phyloP scores from a whole-genome alignment of 1,140 invertebrate genomes.

The Drosophila orosa region DNA sequence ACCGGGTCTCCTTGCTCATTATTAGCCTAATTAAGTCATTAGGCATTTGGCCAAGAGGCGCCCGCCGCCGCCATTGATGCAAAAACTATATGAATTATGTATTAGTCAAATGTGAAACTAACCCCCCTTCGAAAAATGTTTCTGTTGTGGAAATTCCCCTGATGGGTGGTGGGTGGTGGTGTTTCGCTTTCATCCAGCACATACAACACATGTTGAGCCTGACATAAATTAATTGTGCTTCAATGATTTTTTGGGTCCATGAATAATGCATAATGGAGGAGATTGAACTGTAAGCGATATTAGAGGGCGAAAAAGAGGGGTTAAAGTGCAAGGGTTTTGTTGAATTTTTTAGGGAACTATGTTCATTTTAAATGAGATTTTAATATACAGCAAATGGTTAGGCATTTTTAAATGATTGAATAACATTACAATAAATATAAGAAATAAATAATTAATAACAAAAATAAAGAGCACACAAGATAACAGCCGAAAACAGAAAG shows the following conservation, averaged over 20 bases:
- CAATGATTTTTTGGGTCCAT: constrained; percentile 65
- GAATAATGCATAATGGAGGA: constrained; percentile 61
- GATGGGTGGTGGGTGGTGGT: too few species aligned
- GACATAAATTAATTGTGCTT: constrained; percentile 75
- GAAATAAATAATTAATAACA: too few species aligned
- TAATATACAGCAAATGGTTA: background rate
- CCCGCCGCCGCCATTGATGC: constrained; percentile 33
- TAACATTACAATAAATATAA: background rate
- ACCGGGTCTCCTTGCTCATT: constrained; percentile 45
- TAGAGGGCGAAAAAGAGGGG: background rate
- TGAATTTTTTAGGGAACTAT: background rate
- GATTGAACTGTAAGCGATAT: background rate
- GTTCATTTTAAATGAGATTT: background rate
- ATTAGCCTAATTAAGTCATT: constrained; percentile 81
- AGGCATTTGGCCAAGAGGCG: constrained; percentile 60
- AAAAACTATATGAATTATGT: constrained; percentile 79
- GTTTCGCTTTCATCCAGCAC: constrained; percentile 16
- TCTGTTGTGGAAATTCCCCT: background rate
- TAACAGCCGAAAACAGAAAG: too few species aligned
- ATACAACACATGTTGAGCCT: constrained; percentile 53
- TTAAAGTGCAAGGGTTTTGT: background rate
- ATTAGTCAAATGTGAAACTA: constrained; percentile 53
- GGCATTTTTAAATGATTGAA: background rate
- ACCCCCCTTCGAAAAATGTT: background rate
- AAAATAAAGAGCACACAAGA: too few species aligned